phyloP scores from a whole-genome alignment of 2,797 vertebrate genomes.

The Pseudotriccus pelzelni region DNA sequence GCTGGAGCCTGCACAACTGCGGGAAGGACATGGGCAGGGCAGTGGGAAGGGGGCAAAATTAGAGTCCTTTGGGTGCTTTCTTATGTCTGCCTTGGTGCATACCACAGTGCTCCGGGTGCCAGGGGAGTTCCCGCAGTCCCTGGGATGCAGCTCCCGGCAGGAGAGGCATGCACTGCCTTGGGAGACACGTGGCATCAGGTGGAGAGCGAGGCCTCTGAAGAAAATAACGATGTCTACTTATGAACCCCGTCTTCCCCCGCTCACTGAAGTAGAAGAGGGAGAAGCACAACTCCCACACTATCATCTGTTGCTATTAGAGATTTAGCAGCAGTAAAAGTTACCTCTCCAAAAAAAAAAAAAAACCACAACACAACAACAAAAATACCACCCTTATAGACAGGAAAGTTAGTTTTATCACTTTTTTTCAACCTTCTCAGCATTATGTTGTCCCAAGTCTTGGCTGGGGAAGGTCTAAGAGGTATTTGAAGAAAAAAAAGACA shows the following conservation, averaged over 20 bases:
- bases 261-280: constrained; percentile 19
- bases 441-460: neutral
- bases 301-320: constrained; percentile 68
- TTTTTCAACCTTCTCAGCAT: constrained; percentile 6
- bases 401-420: constrained; percentile 1
- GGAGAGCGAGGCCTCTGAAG: neutral
- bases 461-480: neutral
- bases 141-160: neutral
- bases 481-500: neutral
- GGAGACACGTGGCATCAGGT: neutral
- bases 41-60: neutral
- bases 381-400: constrained; percentile 3
- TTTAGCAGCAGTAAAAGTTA: constrained; percentile 37
- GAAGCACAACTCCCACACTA: constrained; percentile 26
- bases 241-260: constrained; percentile 26
- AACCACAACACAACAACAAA: constrained; percentile 42
- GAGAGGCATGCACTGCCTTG: neutral
- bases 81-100: neutral
- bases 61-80: neutral
- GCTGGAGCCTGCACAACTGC: neutral
- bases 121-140: neutral
- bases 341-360: constrained; percentile 29
- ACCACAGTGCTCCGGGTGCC: rapidly evolving
- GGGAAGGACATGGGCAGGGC: rapidly evolving
- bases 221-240: constrained; percentile 29